Evolutionary conservation across 2,113 vertebrate species (phyloP), one percentile per base, ranked within the genome.

Genomic region (Camelus bactrianus): DNA sequence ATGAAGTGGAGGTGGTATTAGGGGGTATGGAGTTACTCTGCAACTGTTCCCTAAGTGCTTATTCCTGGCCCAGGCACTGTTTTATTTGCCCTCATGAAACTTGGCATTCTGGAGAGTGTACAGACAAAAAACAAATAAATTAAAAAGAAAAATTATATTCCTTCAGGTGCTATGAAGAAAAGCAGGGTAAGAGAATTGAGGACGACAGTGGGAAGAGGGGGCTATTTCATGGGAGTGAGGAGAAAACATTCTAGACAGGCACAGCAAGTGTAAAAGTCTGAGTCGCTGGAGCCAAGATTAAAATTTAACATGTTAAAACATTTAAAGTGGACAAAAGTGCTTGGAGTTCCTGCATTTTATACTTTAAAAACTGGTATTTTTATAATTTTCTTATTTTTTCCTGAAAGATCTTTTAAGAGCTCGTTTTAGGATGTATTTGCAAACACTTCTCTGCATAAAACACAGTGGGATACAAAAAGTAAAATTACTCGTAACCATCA

Each of bases 351-450:
- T 52, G 32, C n/a, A 38, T 60, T 91, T 82, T 79, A 54, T 20
- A 56, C 48, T 85, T 81, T 82, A 48, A 91, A 87, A 83, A 38
- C 42, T 73, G n/a, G 2, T 46, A 12, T 96, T 83, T 91, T 90
- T 15, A 46, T 80, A 70, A 65, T 82, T 73, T 83, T 82, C 58
- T 87, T 77, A n/a, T 42, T 48, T 75, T 93, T 48, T 87, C 48
- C 24, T 83, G 20, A 94, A 91, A 77, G 69, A n/a, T n/a, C 8
- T 58, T 3, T 16, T 70, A 75, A 90, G n/a, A 62, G 20, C 26
- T 52, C 30, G 14, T 69, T 91, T 52, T 15, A 3, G 15, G 52
- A 58, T 91, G 3, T 72, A 19, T 96, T 91, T 93, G 26, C 28
- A 96, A 75, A 72, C 46, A 50, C 62, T 65, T 94, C 58, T 85